Base-by-base conservation (phyloP, 1,140 invertebrate species). In the Drosophila nigromelanica region DNA sequence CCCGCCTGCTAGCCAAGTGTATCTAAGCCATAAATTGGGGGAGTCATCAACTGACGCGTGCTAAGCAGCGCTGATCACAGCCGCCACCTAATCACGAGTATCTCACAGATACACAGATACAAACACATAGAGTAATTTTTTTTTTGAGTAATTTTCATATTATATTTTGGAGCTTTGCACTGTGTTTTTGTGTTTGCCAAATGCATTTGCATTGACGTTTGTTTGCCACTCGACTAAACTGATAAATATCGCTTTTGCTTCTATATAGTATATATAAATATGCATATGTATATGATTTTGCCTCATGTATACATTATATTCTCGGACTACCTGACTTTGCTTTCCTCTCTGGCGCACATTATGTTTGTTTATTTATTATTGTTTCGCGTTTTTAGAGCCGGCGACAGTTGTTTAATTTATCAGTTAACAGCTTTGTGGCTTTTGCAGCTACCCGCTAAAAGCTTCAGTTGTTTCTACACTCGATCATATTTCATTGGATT, bases 331-430 rank as follows among this genome's bases (percentile, higher is more conserved):
- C 71, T 70, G 71, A 74, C 64, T 74, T 69, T 37, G 52, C 60
- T 55, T 45, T 27, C 21, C 30, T 58, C 21, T 58, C 18, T 5
- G 47, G 54, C 43, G 35, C 43, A 37, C 47, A 48, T 69, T 61
- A 35, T 61, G 56, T 73, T 56, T 73, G 66, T 69, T 69, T 61
- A 61, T 69, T 59, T 56, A 43, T 55, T 73, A 33, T 60, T 42
- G 14, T 54, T 45, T 79, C 62, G 67, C 62, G 47, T 35, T 83
- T 79, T 79, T 73, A 30, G 45, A 45, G 59, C 15, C 72, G 55
- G 40, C 66, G 76, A 64, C 76, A 66, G 66, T 89, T 89, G 83
- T 89, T 89, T 89, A 80, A 73, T 52, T 83, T 80, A 89, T 75
- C 80, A 83, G 73, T 89, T 89, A 89, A 80, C 83, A 89, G 70